Evolutionary conservation across 2,888 invertebrate species (phyloP), one percentile per base, ranked within the genome.

Genomic region (Drosophila kanekoi): DNA sequence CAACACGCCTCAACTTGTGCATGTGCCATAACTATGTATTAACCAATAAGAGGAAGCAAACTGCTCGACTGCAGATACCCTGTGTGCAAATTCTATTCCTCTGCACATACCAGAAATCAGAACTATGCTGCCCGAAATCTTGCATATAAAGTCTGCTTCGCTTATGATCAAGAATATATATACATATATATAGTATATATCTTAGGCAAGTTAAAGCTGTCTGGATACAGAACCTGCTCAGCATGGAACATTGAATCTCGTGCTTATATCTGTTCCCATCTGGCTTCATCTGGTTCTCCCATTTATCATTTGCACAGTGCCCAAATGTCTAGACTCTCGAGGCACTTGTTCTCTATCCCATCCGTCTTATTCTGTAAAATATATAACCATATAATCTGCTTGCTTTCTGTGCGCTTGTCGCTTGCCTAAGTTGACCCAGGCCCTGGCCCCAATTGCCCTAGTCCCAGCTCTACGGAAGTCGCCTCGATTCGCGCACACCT

Each of bases 361-460:
- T n/a, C 0, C 37, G 18, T 44, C 43, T 51, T 63, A 63, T 63
- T 51, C 63, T 33, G 32, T 4, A 37, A 11, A 32, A n/a, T 44
- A 32, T 40, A 23, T 35, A 23, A 33, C 20, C 44, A 9, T 38
- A n/a, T 28, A 40, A 52, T 18, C 61, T 33, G 10, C 1, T 32
- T 32, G 32, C 38, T 37, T 14, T n/a, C 23, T 23, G 11, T 0
- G 6, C 28, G 37, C 18, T 59, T 4, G 37, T 10, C 41, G 16
- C 11, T 49, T 40, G 45, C 35, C 35, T 40, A 65, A 66, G 33
- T 44, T 65, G 56, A 65, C 56, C 64, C 63, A 63, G 11, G 51
- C 14, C 14, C 8, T 9, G 13, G 10, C 10, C 23, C 8, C 47
- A 47, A 63, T 65, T 65, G 66, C 47, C 65, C 64, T 35, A 65